These are phyloP conservation scores for Tupaia tana DNA, from an alignment of 2,113 vertebrate genomes.

Conservation along the genomic window DNA sequence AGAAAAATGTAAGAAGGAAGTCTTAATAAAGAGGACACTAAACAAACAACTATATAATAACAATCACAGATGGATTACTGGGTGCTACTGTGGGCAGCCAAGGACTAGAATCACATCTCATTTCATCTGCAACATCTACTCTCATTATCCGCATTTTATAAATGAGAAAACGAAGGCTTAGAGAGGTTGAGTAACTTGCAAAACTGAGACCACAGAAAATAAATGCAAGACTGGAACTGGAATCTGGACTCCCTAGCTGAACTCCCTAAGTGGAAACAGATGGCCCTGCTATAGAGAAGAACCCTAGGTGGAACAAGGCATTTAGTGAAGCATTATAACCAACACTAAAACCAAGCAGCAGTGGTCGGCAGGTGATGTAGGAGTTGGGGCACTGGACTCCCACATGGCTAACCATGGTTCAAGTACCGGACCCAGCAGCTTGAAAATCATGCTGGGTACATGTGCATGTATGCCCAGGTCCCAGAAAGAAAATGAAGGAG, in stretches of 20 bases:
- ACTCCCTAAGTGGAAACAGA: not conserved
- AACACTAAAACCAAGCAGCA: too few relatives aligned
- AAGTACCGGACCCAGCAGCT: too few relatives aligned
- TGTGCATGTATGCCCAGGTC: too few relatives aligned
- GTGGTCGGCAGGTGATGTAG: too few relatives aligned
- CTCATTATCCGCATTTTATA: not conserved
- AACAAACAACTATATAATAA: not conserved
- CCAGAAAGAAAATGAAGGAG: too few relatives aligned
- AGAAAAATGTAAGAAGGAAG: not conserved
- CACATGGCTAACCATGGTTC: too few relatives aligned
- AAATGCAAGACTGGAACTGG: not conserved
- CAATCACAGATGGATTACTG: accelerated
- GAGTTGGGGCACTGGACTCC: too few relatives aligned
- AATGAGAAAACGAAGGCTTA: not conserved
- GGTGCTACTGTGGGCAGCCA: too few relatives aligned
- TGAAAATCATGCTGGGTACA: too few relatives aligned
- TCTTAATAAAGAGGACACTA: not conserved
- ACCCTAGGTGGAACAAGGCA: not conserved
- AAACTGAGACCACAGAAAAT: not conserved
- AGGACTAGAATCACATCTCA: not conserved
- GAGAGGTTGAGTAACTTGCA: not conserved
- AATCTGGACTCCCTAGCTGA: not conserved
- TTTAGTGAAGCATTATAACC: not conserved
- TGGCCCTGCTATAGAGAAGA: not conserved
- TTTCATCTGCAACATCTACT: not conserved